These are phyloP conservation scores for Hydrozoanthus tunicans DNA, from an alignment of 64 coral and sea anemone species.

Conservation along the genomic window DNA sequence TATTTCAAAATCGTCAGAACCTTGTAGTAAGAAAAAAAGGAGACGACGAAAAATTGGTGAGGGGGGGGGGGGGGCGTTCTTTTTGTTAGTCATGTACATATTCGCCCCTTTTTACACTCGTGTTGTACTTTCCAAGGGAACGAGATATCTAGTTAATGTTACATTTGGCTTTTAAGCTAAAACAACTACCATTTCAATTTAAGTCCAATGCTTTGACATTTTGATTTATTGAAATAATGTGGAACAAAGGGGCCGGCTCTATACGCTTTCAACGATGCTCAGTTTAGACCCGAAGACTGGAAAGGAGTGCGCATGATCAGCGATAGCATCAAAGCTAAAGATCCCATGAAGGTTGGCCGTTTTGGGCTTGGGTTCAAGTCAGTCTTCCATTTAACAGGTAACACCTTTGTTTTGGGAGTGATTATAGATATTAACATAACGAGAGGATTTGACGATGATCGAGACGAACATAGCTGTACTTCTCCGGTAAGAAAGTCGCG, in stretches of 20 bases:
- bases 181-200: no score
- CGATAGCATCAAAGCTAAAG: conserved; percentile 80
- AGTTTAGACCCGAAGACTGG: conserved; percentile 75
- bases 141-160: not conserved
- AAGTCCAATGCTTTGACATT: not conserved
- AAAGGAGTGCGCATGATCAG: conserved; percentile 73
- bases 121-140: no score
- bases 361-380: conserved; percentile 88
- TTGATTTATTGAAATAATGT: not conserved
- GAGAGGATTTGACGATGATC: no score
- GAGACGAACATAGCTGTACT: no score
- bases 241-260: conserved; percentile 70
- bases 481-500: no score
- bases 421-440: no score
- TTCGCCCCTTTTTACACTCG: no score
- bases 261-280: conserved; percentile 72
- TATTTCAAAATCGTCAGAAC: no score
- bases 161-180: not conserved
- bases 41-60: no score
- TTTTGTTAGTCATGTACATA: no score
- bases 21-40: no score
- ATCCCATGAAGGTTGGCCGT: conserved; percentile 84
- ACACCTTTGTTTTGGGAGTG: not conserved
- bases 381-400: conserved; percentile 86
- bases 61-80: no score